These are phyloP conservation scores for Aegotheles bennettii DNA, from an alignment of 2,113 vertebrate genomes.

Conservation along the genomic window DNA sequence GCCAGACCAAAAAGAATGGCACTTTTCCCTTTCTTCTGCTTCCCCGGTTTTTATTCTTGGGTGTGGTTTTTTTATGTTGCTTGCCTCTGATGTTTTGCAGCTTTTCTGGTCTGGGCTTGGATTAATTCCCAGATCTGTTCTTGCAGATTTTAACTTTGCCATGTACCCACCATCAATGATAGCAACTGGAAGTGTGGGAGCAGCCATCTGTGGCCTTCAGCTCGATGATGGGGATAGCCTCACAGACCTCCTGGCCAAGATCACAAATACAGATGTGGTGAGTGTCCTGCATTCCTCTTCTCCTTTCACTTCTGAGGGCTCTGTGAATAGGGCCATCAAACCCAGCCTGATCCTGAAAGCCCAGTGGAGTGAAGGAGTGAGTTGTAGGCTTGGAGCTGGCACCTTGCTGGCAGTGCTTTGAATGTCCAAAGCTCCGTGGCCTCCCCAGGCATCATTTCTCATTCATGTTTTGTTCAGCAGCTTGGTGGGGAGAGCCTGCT, in stretches of 20 bases:
- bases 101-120: slow-evolving; percentile 52
- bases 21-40: slow-evolving; percentile 56
- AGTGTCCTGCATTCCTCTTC: slow-evolving; percentile 65
- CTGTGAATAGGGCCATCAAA: background rate
- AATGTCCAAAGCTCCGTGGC: background rate
- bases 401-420: background rate
- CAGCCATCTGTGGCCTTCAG: slow-evolving; percentile 91
- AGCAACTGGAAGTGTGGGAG: slow-evolving; percentile 91
- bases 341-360: background rate
- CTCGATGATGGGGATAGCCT: slow-evolving; percentile 83
- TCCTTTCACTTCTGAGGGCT: background rate
- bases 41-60: slow-evolving; percentile 47
- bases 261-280: slow-evolving; percentile 96
- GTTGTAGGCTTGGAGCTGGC: background rate
- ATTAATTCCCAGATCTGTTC: slow-evolving; percentile 59
- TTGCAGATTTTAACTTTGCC: slow-evolving; percentile 90
- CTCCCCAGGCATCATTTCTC: background rate
- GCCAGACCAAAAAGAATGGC: slow-evolving; percentile 32
- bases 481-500: background rate
- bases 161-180: slow-evolving; percentile 98
- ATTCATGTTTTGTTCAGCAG: background rate
- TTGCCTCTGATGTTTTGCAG: slow-evolving; percentile 63
- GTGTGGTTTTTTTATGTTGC: slow-evolving; percentile 53
- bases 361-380: rapidly evolving
- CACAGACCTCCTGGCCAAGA: slow-evolving; percentile 90